These are phyloP conservation scores for Lepidostoma basale DNA, from an alignment of 1,140 invertebrate species.

Conservation along the genomic window DNA sequence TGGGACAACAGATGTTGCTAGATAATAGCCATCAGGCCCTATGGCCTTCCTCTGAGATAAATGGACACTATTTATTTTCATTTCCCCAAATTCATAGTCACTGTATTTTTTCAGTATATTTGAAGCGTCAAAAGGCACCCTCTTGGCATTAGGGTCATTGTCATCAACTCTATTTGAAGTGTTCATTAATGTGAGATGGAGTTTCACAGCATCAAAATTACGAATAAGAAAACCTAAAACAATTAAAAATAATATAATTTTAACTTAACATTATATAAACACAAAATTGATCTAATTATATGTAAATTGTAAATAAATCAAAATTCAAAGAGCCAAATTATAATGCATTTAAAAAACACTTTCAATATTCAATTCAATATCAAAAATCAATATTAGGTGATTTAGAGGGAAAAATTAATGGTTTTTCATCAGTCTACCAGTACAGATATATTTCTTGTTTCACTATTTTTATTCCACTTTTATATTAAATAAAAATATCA, in stretches of 20 bases:
- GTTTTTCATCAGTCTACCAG: too few species aligned
- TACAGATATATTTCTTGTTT: too few species aligned
- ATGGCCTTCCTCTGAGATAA: slow-evolving; percentile 31
- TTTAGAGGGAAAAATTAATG: too few species aligned
- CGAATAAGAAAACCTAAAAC: slow-evolving; percentile 9
- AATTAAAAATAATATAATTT: slow-evolving; percentile 14
- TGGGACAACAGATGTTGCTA: slow-evolving; percentile 30
- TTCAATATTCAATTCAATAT: too few species aligned
- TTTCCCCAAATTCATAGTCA: slow-evolving; percentile 38
- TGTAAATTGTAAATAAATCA: too few species aligned
- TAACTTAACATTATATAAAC: too few species aligned
- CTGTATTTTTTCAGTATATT: slow-evolving; percentile 36
- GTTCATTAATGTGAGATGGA: slow-evolving; percentile 46
- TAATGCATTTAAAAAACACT: too few species aligned
- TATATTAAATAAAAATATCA: too few species aligned
- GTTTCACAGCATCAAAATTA: slow-evolving; percentile 29
- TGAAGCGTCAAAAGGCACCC: slow-evolving; percentile 38
- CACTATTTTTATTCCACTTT: too few species aligned
- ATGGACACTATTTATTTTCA: slow-evolving; percentile 37
- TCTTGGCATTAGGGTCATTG: slow-evolving; percentile 17
- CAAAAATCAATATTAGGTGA: too few species aligned
- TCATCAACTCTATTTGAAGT: neutral
- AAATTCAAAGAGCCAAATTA: too few species aligned
- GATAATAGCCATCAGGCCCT: slow-evolving; percentile 36
- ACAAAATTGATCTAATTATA: too few species aligned